Conservation (phyloP, 2,113 vertebrate genomes). For the Scalopus aquaticus region DNA sequence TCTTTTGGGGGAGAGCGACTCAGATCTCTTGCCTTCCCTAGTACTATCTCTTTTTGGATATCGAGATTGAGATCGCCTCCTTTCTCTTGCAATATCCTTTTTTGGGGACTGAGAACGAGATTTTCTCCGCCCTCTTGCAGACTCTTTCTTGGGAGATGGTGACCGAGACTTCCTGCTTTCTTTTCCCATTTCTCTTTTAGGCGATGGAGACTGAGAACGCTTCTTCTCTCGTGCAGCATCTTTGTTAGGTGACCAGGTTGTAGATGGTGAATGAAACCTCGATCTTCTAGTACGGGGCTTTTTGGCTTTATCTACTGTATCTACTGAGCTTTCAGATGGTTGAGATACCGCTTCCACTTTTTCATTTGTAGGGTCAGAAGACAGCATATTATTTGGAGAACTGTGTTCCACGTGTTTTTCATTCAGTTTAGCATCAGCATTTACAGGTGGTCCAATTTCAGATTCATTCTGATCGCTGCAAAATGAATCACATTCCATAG, state of each 20-base stretch:
- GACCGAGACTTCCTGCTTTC: constrained; percentile 81
- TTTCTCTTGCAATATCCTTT: constrained; percentile 77
- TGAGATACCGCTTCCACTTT: constrained; percentile 75
- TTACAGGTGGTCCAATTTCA: constrained; percentile 77
- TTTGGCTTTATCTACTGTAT: constrained; percentile 79
- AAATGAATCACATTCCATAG: constrained; percentile 95
- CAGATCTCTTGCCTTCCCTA: constrained; percentile 81
- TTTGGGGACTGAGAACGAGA: constrained; percentile 85
- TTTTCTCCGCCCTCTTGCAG: constrained; percentile 78
- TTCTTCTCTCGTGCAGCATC: constrained; percentile 85
- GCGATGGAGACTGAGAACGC: constrained; percentile 86
- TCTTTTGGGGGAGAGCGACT: constrained; percentile 90
- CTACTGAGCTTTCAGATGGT: constrained; percentile 73
- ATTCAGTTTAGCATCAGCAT: constrained; percentile 66
- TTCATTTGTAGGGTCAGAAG: constrained; percentile 67
- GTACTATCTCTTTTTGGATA: constrained; percentile 81
- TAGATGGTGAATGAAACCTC: constrained; percentile 96
- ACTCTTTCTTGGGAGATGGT: constrained; percentile 87
- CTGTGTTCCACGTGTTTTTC: constrained; percentile 36
- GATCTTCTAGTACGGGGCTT: constrained; percentile 88
- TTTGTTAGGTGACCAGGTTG: constrained; percentile 93
- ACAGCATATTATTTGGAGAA: constrained; percentile 43
- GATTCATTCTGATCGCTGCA: constrained; percentile 87
- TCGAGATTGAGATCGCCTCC: constrained; percentile 78
- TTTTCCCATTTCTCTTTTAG: constrained; percentile 71